Percentiles rank a stretch among this genome's conserved stretches.
Conservation (phyloP, 92 coral and sea anemone species). For the Nematostella vectensis region DNA sequence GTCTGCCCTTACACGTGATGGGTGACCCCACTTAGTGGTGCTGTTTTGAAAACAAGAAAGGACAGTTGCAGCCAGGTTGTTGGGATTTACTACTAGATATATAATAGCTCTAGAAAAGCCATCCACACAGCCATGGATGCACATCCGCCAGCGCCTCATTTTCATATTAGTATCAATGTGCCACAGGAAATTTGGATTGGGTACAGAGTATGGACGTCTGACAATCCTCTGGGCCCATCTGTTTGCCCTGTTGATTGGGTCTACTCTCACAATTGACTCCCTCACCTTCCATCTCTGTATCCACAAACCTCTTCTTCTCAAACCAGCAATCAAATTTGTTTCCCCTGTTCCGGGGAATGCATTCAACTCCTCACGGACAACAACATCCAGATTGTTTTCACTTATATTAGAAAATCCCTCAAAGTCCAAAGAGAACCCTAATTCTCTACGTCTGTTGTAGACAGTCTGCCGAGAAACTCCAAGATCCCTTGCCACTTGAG, state of each 20-base stretch:
- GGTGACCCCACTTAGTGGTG: constrained; percentile 33
- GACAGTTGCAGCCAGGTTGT: constrained; percentile 46
- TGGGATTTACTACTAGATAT: constrained; percentile 21
- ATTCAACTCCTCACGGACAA: no score
- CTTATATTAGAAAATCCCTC: no score
- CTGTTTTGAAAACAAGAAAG: constrained; percentile 24
- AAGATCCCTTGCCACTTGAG: no score
- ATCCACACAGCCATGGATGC: no score
- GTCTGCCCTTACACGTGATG: constrained; percentile 37
- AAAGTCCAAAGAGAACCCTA: no score
- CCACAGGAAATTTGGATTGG: constrained; percentile 47
- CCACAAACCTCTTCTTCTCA: constrained; percentile 19
- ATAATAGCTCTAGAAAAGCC: constrained; percentile 13
- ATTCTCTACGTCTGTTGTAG: no score
- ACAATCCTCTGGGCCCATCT: constrained; percentile 38
- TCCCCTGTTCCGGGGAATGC: no score
- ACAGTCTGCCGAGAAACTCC: no score
- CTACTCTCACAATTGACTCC: constrained; percentile 29
- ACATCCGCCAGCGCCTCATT: no score
- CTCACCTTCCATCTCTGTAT: constrained; percentile 34
- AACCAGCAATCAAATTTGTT: no score
- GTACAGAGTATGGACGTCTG: constrained; percentile 39
- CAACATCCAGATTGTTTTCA: no score
- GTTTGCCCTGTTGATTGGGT: constrained; percentile 34
- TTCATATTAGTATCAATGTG: constrained; percentile 34